Base-by-base conservation (phyloP, 2,888 invertebrate species). In the Dynastes hyllus region DNA sequence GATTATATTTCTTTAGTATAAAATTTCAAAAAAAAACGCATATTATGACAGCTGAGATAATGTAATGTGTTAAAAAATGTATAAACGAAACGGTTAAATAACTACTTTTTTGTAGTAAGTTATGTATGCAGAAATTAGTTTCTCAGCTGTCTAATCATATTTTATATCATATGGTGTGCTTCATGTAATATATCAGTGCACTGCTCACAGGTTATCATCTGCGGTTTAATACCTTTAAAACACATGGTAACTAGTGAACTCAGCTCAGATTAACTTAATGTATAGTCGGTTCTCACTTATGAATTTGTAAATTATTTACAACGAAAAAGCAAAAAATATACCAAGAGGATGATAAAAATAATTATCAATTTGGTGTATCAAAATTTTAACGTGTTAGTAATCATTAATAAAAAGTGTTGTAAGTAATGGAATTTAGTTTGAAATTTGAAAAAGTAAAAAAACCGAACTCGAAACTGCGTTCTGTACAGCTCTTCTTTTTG, bases 251-350 rank as follows among this genome's bases (percentile, higher is more conserved):
- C 61, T 71, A 22, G 67, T 61, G 58, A 78, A 51, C 32, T 40
- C 75, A 22, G 29, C 63, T 65, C 51, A 22, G 55, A 71, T 77
- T n/a, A 69, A 69, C 58, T 79, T 76, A 80, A 80, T 80, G 80
- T 80, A 78, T 80, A 80, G 80, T 78, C 70, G 65, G 66, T 80
- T 76, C 51, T 78, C 61, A 76, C 69, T 76, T 53, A 66, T 75
- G 65, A 80, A 81, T 83, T 85, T 86, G 86, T 86, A 87, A 85
- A 87, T 87, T 87, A 84, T 83, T 83, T 83, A 87, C 88, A 87
- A 87, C 86, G 87, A 87, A 88, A 86, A 82, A 82, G 81, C 78
- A 45, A 65, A 78, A 69, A 66, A 53, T 32, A 29, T 71, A 77
- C 82, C 32, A 76, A 67, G 40, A 50, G 32, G 50, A 76, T 65